Evolutionary conservation across 2,113 vertebrate genomes (phyloP).

Genomic region (Parus major): DNA sequence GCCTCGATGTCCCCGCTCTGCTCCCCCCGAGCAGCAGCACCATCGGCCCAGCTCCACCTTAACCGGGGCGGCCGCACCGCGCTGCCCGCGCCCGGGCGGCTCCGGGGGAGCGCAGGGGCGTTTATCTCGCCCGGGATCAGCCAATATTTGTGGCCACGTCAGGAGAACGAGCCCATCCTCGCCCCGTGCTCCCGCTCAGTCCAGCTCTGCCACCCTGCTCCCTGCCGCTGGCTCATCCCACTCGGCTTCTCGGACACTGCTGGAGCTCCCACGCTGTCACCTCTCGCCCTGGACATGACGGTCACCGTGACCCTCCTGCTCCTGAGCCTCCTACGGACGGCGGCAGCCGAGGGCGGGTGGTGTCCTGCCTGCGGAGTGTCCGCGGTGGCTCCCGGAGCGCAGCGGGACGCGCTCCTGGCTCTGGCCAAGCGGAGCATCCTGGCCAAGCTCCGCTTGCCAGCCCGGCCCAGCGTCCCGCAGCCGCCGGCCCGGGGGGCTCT

Average conservation of each 20-base stretch:
- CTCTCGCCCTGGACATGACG: background rate
- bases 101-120: background rate
- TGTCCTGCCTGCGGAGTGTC: constrained; percentile 74
- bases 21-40: background rate
- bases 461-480: constrained; percentile 81
- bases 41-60: background rate
- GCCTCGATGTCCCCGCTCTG: background rate
- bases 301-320: background rate
- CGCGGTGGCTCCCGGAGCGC: constrained; percentile 64
- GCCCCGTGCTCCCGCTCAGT: background rate
- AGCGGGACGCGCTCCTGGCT: constrained; percentile 77
- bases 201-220: background rate
- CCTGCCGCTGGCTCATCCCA: background rate
- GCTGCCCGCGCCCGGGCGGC: background rate
- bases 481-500: constrained; percentile 77
- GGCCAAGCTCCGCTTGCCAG: constrained; percentile 84
- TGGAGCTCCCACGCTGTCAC: background rate
- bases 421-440: constrained; percentile 89
- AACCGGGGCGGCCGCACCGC: background rate
- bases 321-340: background rate
- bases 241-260: background rate
- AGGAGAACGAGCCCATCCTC: background rate
- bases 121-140: constrained; percentile 30
- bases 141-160: constrained; percentile 44
- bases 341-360: background rate